phyloP scores from a whole-genome alignment of 2,888 invertebrate species.

The Scaptomyza flava region DNA sequence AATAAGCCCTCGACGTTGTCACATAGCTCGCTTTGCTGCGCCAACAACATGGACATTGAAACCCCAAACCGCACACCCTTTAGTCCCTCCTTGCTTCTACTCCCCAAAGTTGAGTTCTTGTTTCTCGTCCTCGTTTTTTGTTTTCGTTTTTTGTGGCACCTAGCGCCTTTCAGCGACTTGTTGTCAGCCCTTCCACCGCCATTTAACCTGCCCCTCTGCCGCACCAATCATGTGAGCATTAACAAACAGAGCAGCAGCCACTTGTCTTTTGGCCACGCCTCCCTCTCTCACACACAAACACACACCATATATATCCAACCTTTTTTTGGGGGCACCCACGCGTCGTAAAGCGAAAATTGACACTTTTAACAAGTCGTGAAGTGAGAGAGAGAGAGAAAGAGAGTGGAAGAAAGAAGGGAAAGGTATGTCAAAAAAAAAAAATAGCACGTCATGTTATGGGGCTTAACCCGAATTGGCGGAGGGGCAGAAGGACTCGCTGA shows the following conservation, averaged over 20 bases:
- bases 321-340: constrained; percentile 41
- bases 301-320: not conserved
- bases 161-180: constrained; percentile 28
- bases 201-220: not conserved
- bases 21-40: constrained; percentile 34
- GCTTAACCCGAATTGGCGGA: constrained; percentile 68
- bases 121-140: constrained; percentile 13
- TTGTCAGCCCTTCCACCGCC: not conserved
- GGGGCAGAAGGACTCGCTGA: constrained; percentile 30
- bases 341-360: constrained; percentile 73
- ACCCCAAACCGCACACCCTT: constrained; percentile 16
- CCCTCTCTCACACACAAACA: not conserved
- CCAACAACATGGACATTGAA: constrained; percentile 47
- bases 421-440: constrained; percentile 5
- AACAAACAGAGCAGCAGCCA: constrained; percentile 57
- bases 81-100: constrained; percentile 2
- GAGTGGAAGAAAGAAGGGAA: not conserved
- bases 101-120: constrained; percentile 7
- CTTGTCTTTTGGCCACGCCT: constrained; percentile 31
- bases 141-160: constrained; percentile 13
- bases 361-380: constrained; percentile 71
- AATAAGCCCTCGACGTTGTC: constrained; percentile 63
- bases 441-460: constrained; percentile 57
- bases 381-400: constrained; percentile 40
- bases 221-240: constrained; percentile 54